Evolutionary conservation across 2,797 vertebrate species (phyloP), one percentile per base, ranked within the genome.

Genomic region (Protonibea diacanthus): DNA sequence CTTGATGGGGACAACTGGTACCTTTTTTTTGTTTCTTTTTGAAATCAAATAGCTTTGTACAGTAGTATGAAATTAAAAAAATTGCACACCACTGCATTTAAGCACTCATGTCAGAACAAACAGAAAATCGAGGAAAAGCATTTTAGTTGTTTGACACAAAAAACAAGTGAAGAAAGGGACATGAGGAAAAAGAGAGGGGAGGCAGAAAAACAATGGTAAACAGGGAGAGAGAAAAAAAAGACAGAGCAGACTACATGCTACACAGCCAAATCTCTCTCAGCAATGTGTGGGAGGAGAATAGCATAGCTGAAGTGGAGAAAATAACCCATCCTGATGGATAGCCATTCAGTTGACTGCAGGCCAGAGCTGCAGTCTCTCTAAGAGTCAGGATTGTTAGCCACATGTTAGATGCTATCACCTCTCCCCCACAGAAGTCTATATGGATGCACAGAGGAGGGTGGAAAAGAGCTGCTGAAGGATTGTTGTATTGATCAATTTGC

Each of bases 261-360:
- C 48, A 29, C 25, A 49, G 65, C 23, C 74, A 63, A n/a, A 71
- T 75, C 17, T 70, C 57, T 67, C 23, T 21, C 47, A 48, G 67
- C 61, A 3, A 23, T 60, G 53, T 66, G 82, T 77, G 67, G 78
- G 78, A 69, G 79, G 71, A 69, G 49, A 64, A 51, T 65, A 68
- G 64, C 65, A 42, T 1, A 17, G 72, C 55, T 72, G 73, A 74
- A 57, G 51, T 64, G 76, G 61, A 83, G 76, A 82, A 75, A 88
- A 85, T 49, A 76, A 81, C 42, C 76, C 38, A 3, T 60, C 42
- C 75, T 83, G 81, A 86, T 78, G 71, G 76, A 88, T 62, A 18
- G 51, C 45, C 63, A 44, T 75, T 67, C 42, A 75, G 57, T 15
- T 74, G 76, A 82, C 76, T 82, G 76, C 68, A 70, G 76, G 74